Percentiles rank a stretch among this genome's conserved stretches.
Evolutionary conservation across 53 echinoderm and acorn worm genomes (phyloP).

Genomic region (Arbacia lixula): DNA sequence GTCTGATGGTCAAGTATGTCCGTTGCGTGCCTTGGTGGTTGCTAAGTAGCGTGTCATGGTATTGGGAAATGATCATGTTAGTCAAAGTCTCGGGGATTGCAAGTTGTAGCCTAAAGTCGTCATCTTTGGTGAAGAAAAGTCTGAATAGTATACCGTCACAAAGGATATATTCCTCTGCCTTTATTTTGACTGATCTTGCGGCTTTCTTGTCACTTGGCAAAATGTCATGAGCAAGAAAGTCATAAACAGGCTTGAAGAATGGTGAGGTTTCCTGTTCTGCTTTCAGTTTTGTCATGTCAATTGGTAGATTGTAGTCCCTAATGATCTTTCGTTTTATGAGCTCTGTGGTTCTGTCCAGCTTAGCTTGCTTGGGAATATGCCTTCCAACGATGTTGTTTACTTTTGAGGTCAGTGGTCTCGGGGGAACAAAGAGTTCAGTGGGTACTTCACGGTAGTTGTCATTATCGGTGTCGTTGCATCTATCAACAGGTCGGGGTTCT

Average conservation of each 20-base stretch:
- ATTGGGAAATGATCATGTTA: conserved; percentile 59
- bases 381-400: conserved; percentile 29
- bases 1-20: conserved; percentile 65
- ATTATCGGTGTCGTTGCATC: background rate
- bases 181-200: conserved; percentile 35
- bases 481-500: conserved; percentile 52
- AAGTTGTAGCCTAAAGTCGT: conserved; percentile 55
- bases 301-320: conserved; percentile 57
- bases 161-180: conserved; percentile 58
- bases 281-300: conserved; percentile 44
- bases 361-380: conserved; percentile 59
- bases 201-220: conserved; percentile 55
- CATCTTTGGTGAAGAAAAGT: conserved; percentile 45
- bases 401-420: conserved; percentile 43
- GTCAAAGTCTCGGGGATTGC: conserved; percentile 56
- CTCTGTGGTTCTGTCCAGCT: conserved; percentile 40
- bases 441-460: conserved; percentile 30
- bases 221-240: conserved; percentile 55
- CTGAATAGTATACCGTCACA: conserved; percentile 60
- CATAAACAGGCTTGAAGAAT: conserved; percentile 48
- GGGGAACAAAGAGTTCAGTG: conserved; percentile 28
- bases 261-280: conserved; percentile 54
- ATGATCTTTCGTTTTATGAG: conserved; percentile 59
- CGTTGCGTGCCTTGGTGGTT: conserved; percentile 59
- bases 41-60: conserved; percentile 64